Conservation (phyloP, 2,888 invertebrate species). For the Hydrotaea cyrtoneurina region DNA sequence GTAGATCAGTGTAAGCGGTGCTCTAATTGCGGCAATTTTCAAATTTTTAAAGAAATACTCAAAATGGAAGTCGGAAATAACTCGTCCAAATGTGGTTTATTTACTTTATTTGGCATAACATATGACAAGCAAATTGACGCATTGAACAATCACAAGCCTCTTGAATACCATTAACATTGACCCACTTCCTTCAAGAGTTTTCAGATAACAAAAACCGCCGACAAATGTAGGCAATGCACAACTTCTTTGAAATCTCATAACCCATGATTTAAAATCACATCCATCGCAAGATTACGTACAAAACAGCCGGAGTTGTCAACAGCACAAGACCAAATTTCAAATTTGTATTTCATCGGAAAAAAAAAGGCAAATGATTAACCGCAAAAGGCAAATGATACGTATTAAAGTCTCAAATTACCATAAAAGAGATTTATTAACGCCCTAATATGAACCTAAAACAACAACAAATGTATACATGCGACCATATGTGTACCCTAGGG, state of each 20-base stretch:
- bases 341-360: not conserved
- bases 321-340: not conserved
- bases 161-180: slow-evolving; percentile 10
- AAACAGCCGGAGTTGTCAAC: not conserved
- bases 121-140: not conserved
- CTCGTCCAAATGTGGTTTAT: not conserved
- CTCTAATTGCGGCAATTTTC: too few relatives aligned
- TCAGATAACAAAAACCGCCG: not conserved
- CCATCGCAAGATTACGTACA: not conserved
- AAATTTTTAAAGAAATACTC: too few relatives aligned
- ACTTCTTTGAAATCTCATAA: not conserved
- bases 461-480: not conserved
- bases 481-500: too few relatives aligned
- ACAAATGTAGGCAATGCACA: not conserved
- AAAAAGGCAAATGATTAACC: not conserved
- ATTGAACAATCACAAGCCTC: not conserved
- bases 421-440: not conserved
- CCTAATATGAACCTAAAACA: not conserved
- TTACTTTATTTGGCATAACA: not conserved
- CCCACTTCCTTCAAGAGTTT: not conserved
- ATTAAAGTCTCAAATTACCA: not conserved
- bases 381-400: not conserved
- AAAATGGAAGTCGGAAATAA: too few relatives aligned
- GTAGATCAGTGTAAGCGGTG: too few relatives aligned
- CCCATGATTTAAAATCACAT: not conserved